Evolutionary conservation across 1,140 invertebrate species (phyloP).

Genomic region (Lethrus apterus): DNA sequence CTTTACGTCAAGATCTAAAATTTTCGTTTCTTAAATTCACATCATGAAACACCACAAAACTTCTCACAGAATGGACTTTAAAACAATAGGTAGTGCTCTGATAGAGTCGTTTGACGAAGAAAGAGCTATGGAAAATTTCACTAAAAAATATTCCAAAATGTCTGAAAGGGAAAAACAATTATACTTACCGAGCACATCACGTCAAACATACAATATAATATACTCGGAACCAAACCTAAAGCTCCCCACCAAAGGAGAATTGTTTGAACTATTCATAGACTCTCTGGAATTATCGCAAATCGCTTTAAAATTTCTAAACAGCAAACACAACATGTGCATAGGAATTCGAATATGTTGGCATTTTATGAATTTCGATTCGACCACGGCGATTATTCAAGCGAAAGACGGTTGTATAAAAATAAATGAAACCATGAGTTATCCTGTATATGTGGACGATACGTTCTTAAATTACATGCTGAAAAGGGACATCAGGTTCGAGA

Average conservation of each 20-base stretch:
- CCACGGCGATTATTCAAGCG: slow-evolving; percentile 7
- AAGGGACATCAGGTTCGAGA: background rate
- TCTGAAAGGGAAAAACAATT: background rate
- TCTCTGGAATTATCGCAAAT: background rate
- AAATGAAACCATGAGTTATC: background rate
- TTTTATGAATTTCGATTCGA: slow-evolving; percentile 4
- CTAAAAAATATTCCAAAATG: background rate
- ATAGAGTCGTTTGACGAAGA: background rate
- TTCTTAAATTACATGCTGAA: slow-evolving; percentile 4
- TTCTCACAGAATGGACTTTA: slow-evolving; percentile 1
- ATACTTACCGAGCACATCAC: background rate
- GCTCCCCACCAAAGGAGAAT: background rate
- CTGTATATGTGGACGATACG: background rate
- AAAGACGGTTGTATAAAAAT: background rate
- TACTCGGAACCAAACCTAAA: background rate
- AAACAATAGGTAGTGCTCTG: background rate
- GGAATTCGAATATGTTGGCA: slow-evolving; percentile 6
- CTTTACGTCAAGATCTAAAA: no score
- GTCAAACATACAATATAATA: background rate
- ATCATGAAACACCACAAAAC: no score
- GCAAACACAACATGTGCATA: slow-evolving; percentile 1
- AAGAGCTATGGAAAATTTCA: background rate
- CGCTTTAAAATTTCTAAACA: slow-evolving; percentile 2
- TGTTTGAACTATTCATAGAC: slow-evolving; percentile 6
- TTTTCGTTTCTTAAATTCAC: no score